phyloP scores from a whole-genome alignment of 2,113 vertebrate species.

The Ondatra zibethicus region DNA sequence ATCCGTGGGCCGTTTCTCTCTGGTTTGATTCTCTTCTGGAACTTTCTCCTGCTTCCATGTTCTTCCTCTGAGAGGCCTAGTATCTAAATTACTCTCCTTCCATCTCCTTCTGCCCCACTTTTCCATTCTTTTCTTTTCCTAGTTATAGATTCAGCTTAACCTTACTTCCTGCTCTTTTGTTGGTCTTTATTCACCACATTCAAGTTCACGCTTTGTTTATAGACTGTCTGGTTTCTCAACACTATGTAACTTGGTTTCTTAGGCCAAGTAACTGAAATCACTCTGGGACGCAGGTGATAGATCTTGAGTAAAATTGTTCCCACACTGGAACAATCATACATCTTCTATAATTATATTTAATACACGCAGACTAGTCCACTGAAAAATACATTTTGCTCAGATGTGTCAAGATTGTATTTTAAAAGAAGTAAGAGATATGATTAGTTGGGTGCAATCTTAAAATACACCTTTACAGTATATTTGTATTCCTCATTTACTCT shows the following conservation, averaged over 20 bases:
- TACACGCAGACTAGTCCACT: neutral
- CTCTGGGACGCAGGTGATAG: neutral
- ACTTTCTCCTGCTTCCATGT: neutral
- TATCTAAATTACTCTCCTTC: neutral
- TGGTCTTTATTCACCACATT: neutral
- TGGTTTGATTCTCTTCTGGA: neutral
- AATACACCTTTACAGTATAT: neutral
- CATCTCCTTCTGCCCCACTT: neutral
- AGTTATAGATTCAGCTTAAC: neutral
- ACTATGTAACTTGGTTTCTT: neutral
- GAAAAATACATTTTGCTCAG: neutral
- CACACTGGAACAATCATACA: neutral
- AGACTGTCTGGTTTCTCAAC: neutral
- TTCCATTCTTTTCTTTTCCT: neutral
- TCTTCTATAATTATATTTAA: neutral
- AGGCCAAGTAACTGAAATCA: neutral
- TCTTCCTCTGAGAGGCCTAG: neutral
- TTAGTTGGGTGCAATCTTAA: neutral
- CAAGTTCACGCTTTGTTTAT: neutral
- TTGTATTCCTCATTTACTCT: neutral
- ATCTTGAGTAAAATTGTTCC: neutral
- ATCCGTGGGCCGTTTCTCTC: neutral
- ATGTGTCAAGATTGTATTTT: constrained; percentile 7
- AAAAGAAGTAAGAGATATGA: neutral
- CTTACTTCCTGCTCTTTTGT: neutral